These are phyloP conservation scores for Oostethus manadensis DNA, from an alignment of 2,113 vertebrate genomes.

Conservation along the genomic window DNA sequence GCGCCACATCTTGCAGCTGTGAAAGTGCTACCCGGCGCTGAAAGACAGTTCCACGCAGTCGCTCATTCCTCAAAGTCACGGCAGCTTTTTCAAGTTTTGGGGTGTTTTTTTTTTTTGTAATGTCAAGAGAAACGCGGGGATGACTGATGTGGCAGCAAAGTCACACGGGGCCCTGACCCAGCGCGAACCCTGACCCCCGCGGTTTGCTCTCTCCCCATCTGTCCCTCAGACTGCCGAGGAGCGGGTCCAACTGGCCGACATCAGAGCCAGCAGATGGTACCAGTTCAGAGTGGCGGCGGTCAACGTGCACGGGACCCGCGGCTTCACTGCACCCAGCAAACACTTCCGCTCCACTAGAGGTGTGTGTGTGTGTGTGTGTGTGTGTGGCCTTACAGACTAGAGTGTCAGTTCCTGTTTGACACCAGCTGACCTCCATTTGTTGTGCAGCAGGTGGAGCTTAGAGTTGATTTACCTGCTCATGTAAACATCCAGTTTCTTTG, in stretches of 20 bases:
- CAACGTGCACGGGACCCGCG: constrained; percentile 89
- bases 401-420: constrained; percentile 36
- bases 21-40: constrained; percentile 24
- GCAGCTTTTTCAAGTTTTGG: constrained; percentile 60
- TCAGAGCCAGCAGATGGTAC: constrained; percentile 90
- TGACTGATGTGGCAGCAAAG: constrained; percentile 65
- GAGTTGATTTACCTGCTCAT: constrained; percentile 18
- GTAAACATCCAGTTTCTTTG: not conserved
- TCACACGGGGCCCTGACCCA: constrained; percentile 55
- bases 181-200: constrained; percentile 60
- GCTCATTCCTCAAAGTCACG: constrained; percentile 55
- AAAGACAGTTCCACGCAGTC: constrained; percentile 32
- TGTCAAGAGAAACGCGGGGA: constrained; percentile 52
- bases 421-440: constrained; percentile 24
- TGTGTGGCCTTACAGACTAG: constrained; percentile 34
- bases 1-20: constrained; percentile 47
- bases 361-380: constrained; percentile 56
- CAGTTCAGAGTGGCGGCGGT: constrained; percentile 95
- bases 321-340: constrained; percentile 94
- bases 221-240: constrained; percentile 85
- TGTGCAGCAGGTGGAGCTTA: constrained; percentile 43
- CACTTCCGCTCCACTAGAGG: constrained; percentile 94
- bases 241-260: constrained; percentile 77
- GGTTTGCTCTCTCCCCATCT: constrained; percentile 57
- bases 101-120: constrained; percentile 1